These are phyloP conservation scores for Hylaea fasciaria DNA, from an alignment of 2,888 invertebrate genomes.

Conservation along the genomic window DNA sequence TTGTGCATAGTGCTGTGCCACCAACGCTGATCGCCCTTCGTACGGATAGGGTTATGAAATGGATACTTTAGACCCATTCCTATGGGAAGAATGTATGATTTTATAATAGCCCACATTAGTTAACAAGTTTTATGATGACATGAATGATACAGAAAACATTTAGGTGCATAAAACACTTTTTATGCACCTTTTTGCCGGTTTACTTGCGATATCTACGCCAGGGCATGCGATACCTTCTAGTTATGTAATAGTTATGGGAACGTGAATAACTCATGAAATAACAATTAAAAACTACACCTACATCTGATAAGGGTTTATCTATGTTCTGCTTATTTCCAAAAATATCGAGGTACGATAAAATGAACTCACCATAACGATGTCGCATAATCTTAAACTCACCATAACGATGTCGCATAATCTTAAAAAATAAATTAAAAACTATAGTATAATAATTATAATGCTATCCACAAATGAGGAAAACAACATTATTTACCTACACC, in stretches of 20 bases:
- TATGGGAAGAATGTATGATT: constrained; percentile 60
- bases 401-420: no score
- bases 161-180: constrained; percentile 32
- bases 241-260: no score
- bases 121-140: constrained; percentile 66
- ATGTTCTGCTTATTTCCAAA: background rate
- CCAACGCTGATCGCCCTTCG: constrained; percentile 58
- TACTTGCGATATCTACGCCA: background rate
- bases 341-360: background rate
- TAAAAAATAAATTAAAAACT: no score
- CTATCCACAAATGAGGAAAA: background rate
- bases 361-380: background rate
- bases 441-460: no score
- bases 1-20: constrained; percentile 55
- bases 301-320: no score
- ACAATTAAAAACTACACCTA: no score
- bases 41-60: constrained; percentile 58
- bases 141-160: constrained; percentile 42
- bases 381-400: no score
- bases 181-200: background rate
- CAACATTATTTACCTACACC: background rate
- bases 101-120: constrained; percentile 65
- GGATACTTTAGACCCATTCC: constrained; percentile 56
- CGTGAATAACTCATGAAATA: no score
- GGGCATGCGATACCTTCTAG: no score